Percentiles rank a stretch among this genome's conserved stretches.
Evolutionary conservation across 2,888 invertebrate species (phyloP).

Genomic region (Mimas tiliae): DNA sequence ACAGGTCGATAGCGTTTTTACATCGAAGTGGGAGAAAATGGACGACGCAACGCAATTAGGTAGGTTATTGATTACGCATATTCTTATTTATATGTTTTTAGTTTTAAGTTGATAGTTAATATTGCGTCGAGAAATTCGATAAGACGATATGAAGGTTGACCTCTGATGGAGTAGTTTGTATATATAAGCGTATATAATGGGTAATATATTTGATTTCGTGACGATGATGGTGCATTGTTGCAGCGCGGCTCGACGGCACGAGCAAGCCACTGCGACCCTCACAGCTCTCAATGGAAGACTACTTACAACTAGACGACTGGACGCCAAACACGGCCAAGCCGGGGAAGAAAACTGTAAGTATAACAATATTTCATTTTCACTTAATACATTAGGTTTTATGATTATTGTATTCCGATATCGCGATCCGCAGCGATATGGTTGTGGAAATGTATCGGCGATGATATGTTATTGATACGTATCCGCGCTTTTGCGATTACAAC

Average conservation of each 20-base stretch:
- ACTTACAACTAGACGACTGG: constrained; percentile 94
- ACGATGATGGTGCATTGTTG: constrained; percentile 63
- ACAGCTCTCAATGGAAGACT: constrained; percentile 94
- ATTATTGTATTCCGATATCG: constrained; percentile 15
- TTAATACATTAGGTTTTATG: background rate
- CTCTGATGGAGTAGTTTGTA: constrained; percentile 10
- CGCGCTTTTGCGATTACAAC: background rate
- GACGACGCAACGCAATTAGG: constrained; percentile 94
- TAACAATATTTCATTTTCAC: constrained; percentile 21
- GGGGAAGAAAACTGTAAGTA: constrained; percentile 95
- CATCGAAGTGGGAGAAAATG: constrained; percentile 93
- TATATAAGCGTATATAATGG: background rate
- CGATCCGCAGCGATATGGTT: constrained; percentile 42
- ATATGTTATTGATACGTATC: background rate
- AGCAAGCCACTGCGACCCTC: constrained; percentile 89
- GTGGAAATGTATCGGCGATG: constrained; percentile 40
- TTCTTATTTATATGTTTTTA: constrained; percentile 25
- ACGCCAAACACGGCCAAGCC: constrained; percentile 85
- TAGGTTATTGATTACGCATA: constrained; percentile 83
- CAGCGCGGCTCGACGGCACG: constrained; percentile 97
- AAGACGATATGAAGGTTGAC: background rate
- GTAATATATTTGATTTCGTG: background rate
- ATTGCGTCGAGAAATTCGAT: background rate
- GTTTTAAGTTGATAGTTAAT: background rate
- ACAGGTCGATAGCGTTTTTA: constrained; percentile 82